These are phyloP conservation scores for Halcyon badia DNA, from an alignment of 2,797 vertebrate genomes.

Conservation along the genomic window DNA sequence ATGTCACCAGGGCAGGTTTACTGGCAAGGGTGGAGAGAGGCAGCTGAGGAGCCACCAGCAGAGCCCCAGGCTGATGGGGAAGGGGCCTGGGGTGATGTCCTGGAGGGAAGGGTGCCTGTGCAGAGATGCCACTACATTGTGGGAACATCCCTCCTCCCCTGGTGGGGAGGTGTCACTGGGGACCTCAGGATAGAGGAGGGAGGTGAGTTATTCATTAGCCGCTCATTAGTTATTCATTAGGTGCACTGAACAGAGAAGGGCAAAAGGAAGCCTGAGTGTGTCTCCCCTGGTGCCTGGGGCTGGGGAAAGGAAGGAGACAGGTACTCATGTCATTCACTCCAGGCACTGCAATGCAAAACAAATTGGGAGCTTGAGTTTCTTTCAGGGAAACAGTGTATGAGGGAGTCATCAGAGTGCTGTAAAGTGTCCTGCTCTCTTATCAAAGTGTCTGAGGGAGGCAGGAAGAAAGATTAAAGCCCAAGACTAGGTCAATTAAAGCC, in stretches of 20 bases:
- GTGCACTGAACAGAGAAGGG: neutral
- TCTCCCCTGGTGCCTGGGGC: accelerated
- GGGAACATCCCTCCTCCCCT: neutral
- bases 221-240: neutral
- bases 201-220: neutral
- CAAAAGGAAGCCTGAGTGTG: neutral
- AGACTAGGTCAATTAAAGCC: neutral
- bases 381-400: neutral
- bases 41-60: neutral
- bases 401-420: neutral
- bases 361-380: neutral
- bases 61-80: neutral
- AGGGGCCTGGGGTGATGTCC: neutral
- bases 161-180: neutral
- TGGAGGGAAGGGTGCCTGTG: neutral
- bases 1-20: neutral
- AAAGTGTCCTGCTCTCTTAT: neutral
- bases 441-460: neutral
- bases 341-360: neutral
- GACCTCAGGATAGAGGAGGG: neutral
- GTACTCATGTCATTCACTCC: accelerated
- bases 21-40: neutral
- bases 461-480: neutral
- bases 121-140: accelerated
- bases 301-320: neutral